phyloP scores from a whole-genome alignment of 1,140 invertebrate genomes.

The Papilio glaucus region DNA sequence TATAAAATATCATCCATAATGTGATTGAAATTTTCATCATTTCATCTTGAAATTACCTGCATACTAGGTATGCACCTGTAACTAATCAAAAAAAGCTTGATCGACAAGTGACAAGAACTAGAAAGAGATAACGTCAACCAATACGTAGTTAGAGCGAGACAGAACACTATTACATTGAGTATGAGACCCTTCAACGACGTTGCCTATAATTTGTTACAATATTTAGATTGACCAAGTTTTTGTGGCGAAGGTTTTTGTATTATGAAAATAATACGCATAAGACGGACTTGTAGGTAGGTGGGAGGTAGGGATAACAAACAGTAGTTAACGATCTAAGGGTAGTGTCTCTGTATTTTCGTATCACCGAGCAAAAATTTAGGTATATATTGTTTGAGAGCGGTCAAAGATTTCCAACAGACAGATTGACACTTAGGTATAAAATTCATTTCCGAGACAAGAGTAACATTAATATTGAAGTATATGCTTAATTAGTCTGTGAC shows the following conservation, averaged over 20 bases:
- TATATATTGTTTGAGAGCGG: background rate
- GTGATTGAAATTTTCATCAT: too few relatives aligned
- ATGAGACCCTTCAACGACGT: slow-evolving; percentile 20
- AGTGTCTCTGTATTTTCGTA: background rate
- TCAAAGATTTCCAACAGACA: background rate
- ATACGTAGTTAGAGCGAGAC: slow-evolving; percentile 41
- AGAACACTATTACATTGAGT: slow-evolving; percentile 12
- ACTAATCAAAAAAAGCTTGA: slow-evolving; percentile 60
- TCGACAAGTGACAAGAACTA: slow-evolving; percentile 59
- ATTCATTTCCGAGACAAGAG: too few relatives aligned
- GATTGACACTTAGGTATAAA: background rate
- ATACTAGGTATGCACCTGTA: slow-evolving; percentile 53
- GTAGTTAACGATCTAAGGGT: background rate
- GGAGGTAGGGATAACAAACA: background rate
- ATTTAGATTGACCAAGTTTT: slow-evolving; percentile 36
- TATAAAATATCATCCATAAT: too few relatives aligned
- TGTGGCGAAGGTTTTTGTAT: background rate
- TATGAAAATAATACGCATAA: slow-evolving; percentile 25
- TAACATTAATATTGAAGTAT: too few relatives aligned
- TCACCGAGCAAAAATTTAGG: background rate
- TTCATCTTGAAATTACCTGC: slow-evolving; percentile 39
- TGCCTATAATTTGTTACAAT: slow-evolving; percentile 36
- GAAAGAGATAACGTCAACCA: slow-evolving; percentile 42
- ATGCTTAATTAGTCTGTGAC: too few relatives aligned
- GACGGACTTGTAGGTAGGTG: background rate